A percentile compares a stretch with the other conserved stretches of the same genome.
Conservation (phyloP, 2,888 invertebrate species). For the Mesorhabditis sp. region DNA sequence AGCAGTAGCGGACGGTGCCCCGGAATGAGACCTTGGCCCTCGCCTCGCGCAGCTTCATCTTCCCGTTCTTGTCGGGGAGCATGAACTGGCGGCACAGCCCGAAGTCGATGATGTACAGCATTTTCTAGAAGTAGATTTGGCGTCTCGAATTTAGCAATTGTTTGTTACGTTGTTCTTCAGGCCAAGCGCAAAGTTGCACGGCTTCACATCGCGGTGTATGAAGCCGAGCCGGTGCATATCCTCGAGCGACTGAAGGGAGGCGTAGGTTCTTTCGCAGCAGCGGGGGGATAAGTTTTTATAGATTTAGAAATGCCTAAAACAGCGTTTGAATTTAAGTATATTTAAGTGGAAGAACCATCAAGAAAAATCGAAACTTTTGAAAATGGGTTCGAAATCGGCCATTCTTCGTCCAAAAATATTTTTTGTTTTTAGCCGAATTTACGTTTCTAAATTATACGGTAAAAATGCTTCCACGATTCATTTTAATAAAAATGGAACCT, state of each 20-base stretch:
- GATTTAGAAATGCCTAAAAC: too few relatives aligned
- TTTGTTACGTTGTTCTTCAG: conserved; percentile 18
- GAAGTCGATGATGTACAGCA: conserved; percentile 50
- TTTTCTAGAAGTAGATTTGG: conserved; percentile 12
- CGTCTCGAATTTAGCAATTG: background rate
- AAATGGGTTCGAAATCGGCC: too few relatives aligned
- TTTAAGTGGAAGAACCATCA: too few relatives aligned
- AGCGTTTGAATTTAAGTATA: too few relatives aligned
- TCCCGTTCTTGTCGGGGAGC: conserved; percentile 74
- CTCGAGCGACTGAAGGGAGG: conserved; percentile 24
- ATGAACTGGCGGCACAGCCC: conserved; percentile 49
- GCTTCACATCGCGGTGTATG: conserved; percentile 48
- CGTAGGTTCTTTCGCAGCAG: too few relatives aligned
- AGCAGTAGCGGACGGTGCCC: conserved; percentile 90
- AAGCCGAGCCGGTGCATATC: conserved; percentile 48
- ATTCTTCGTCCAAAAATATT: too few relatives aligned
- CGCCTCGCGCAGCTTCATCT: conserved; percentile 59
- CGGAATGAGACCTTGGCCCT: conserved; percentile 74
- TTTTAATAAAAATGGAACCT: too few relatives aligned
- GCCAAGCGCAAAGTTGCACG: conserved; percentile 45
- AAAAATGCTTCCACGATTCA: too few relatives aligned
- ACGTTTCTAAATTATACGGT: too few relatives aligned
- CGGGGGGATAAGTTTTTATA: too few relatives aligned
- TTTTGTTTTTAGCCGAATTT: too few relatives aligned
- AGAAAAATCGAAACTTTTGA: too few relatives aligned